Conservation (phyloP, 2,113 vertebrate genomes). For the Oncorhynchus clarkii region DNA sequence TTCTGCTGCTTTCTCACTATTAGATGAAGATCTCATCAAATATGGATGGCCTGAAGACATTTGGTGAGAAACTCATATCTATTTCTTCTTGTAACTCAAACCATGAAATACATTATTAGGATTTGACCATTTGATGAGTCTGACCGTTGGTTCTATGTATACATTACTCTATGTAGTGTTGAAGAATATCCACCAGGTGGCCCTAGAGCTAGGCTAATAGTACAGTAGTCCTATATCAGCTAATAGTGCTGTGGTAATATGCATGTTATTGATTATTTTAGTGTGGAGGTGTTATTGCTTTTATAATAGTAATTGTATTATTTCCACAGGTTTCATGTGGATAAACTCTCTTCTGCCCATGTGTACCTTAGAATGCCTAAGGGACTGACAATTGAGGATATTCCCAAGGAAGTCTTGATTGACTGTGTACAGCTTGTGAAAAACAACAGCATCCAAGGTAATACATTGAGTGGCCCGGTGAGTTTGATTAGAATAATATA, state of each 20-base stretch:
- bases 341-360: conserved; percentile 93
- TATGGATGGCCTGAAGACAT: conserved; percentile 95
- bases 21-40: conserved; percentile 95
- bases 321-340: conserved; percentile 90
- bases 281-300: not conserved
- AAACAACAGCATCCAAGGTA: conserved; percentile 97
- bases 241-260: not conserved
- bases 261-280: not conserved
- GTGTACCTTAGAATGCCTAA: conserved; percentile 92
- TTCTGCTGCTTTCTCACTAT: not conserved
- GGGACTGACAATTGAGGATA: conserved; percentile 86
- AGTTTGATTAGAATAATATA: not conserved
- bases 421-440: conserved; percentile 96
- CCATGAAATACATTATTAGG: too few species aligned
- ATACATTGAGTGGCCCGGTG: not conserved
- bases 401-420: conserved; percentile 89
- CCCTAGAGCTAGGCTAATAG: not conserved
- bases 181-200: conserved; percentile 11
- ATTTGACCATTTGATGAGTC: too few species aligned
- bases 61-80: conserved; percentile 75
- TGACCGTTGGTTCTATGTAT: not conserved
- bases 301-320: conserved; percentile 9
- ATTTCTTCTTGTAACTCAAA: not conserved
- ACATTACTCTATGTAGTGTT: not conserved
- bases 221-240: not conserved